These are phyloP conservation scores for Aspiorhynchus laticeps DNA, from an alignment of 2,113 vertebrate genomes.

Conservation along the genomic window DNA sequence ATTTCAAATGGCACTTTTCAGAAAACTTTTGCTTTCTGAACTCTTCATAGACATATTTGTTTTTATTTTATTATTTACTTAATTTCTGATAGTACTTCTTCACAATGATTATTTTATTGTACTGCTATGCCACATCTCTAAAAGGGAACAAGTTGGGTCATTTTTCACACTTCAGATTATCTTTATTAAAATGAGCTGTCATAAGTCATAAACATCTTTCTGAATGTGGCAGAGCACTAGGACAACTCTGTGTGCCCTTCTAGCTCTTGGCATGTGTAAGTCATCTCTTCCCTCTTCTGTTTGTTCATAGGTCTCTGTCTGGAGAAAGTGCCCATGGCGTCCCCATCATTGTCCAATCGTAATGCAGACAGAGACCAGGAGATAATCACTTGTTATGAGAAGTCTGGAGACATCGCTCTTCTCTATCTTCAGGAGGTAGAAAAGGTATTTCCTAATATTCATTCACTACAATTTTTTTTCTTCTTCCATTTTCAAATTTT, in stretches of 20 bases:
- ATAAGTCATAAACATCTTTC: background rate
- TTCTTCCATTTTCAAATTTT: background rate
- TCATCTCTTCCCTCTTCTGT: slow-evolving; percentile 16
- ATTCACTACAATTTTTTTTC: background rate
- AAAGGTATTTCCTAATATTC: slow-evolving; percentile 78
- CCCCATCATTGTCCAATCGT: slow-evolving; percentile 81
- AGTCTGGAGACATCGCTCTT: slow-evolving; percentile 95
- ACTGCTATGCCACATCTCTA: background rate
- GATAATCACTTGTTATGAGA: slow-evolving; percentile 95
- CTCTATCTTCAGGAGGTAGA: slow-evolving; percentile 97
- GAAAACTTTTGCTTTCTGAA: too few relatives aligned
- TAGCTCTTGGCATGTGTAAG: slow-evolving; percentile 4
- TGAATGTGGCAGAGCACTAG: background rate
- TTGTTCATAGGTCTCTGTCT: slow-evolving; percentile 86
- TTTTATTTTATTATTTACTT: background rate
- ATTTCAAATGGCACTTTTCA: too few relatives aligned
- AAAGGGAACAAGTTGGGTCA: background rate
- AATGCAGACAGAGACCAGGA: slow-evolving; percentile 86
- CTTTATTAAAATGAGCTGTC: background rate
- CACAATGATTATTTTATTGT: background rate
- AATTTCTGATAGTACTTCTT: background rate
- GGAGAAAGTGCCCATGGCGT: slow-evolving; percentile 87
- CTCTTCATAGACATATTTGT: too few relatives aligned
- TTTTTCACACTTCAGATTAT: background rate
- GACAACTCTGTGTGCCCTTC: background rate